Evolutionary conservation across 2,797 vertebrate genomes (phyloP), one percentile per base, ranked within the genome.

Genomic region (Taenioides sp.): DNA sequence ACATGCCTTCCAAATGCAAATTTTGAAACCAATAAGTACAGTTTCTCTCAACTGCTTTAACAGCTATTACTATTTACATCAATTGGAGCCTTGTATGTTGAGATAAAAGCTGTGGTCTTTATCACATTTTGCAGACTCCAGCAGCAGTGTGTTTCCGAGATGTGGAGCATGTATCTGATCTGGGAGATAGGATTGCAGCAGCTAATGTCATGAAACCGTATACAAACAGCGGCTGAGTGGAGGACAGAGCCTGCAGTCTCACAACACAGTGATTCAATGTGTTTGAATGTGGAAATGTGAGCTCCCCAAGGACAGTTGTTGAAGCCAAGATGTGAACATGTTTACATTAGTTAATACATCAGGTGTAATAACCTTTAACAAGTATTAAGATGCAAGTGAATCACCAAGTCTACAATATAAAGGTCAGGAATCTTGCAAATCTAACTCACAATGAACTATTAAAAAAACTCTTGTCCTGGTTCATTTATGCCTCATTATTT

Each of bases 261-360:
- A 27, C 14, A 66, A 47, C 16, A n/a, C 43, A 66, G 47, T 18
- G 23, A 37, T 37, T 37, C 12, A 64, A 22, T 47, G 22, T 65
- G n/a, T 65, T 40, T 40, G 34, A 63, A 43, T 43, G 61, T 47
- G 63, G 40, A 65, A 65, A 49, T 65, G 63, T 18, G 40, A 65
- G 63, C 37, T 65, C 63, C 17, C 40, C 14, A 1, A 43, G 37
- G 63, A 49, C 63, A 18, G 40, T 27, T 43, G 40, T 43, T 47
- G 49, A 65, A 49, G 63, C 63, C 63, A 65, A 2, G 22, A 63
- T 18, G 22, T 27, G 40, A 18, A 65, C 40, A 49, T 47, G n/a
- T 49, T 65, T 65, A 10, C 63, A 65, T 65, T 65, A 47, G n/a
- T 65, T 22, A 65, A 25, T 22, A 47, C 49, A 23, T 25, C 63